A percentile compares a stretch with the other conserved stretches of the same genome.
phyloP scores from a whole-genome alignment of 2,113 vertebrate species.

The Halichoerus grypus region DNA sequence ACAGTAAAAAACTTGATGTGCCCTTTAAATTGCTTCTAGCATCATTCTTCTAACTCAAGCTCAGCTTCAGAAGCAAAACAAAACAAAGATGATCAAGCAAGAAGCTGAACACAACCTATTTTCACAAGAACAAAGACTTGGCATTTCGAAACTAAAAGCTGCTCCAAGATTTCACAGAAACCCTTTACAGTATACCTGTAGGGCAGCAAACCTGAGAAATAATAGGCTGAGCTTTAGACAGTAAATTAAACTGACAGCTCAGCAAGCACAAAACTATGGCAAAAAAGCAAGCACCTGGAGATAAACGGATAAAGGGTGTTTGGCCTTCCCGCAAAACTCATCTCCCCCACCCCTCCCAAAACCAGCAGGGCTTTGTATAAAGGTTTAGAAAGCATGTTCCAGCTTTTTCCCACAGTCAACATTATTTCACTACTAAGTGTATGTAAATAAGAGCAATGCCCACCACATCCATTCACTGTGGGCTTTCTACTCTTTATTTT shows the following conservation, averaged over 20 bases:
- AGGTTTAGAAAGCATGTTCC: conserved; percentile 4
- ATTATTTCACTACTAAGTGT: conserved; percentile 62
- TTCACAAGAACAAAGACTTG: conserved; percentile 67
- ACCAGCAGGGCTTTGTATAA: not conserved
- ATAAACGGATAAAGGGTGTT: conserved; percentile 26
- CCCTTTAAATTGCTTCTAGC: conserved; percentile 82
- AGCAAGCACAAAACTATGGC: conserved; percentile 71
- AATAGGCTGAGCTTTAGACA: conserved; percentile 71
- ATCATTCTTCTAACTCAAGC: conserved; percentile 75
- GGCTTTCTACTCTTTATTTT: not conserved
- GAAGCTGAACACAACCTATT: conserved; percentile 71
- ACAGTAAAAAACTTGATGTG: conserved; percentile 86
- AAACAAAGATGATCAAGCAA: conserved; percentile 71
- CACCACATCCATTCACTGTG: not conserved
- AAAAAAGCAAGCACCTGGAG: conserved; percentile 61
- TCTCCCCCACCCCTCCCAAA: conserved; percentile 32
- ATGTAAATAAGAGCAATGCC: not conserved
- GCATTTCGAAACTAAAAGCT: conserved; percentile 67
- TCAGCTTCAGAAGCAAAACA: conserved; percentile 74
- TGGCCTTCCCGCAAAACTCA: conserved; percentile 59
- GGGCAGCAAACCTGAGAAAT: conserved; percentile 66
- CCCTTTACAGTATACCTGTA: conserved; percentile 67
- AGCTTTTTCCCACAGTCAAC: conserved; percentile 46
- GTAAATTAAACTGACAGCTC: conserved; percentile 81
- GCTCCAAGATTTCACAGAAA: conserved; percentile 53